These are phyloP conservation scores for Erythrocercus mccallii DNA, from an alignment of 2,113 vertebrate species.

Conservation along the genomic window DNA sequence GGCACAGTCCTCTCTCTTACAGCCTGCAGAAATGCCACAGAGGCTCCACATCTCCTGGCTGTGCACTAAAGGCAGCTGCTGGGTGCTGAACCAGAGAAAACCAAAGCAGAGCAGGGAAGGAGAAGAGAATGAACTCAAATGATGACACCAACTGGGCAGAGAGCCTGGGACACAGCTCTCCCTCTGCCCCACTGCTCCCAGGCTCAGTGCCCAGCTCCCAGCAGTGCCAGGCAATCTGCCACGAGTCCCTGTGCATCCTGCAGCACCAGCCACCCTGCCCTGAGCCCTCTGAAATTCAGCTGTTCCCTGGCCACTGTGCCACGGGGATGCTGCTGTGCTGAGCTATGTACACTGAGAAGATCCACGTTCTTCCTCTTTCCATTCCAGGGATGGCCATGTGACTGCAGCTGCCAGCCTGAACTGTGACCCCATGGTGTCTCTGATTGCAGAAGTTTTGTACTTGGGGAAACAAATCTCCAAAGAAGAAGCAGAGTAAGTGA, in stretches of 20 bases:
- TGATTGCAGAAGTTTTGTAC: constrained; percentile 78
- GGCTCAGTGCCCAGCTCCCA: neutral
- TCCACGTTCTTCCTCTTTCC: neutral
- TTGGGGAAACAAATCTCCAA: constrained; percentile 77
- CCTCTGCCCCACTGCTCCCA: neutral
- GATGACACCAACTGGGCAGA: neutral
- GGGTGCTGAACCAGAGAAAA: neutral
- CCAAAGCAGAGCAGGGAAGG: neutral
- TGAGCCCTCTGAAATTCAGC: neutral
- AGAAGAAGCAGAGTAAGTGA: constrained; percentile 82
- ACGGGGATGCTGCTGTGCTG: neutral
- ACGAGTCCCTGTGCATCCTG: neutral
- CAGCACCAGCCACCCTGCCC: neutral
- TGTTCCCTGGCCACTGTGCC: neutral
- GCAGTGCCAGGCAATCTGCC: neutral
- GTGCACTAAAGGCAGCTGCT: neutral
- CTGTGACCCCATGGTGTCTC: constrained; percentile 81
- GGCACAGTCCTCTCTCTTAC: neutral
- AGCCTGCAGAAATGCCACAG: neutral
- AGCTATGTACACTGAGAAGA: rapidly evolving
- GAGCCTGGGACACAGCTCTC: neutral
- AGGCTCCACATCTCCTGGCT: neutral
- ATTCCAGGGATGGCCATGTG: constrained; percentile 75
- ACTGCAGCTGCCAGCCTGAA: constrained; percentile 84
- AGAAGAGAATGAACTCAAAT: neutral